These are phyloP conservation scores for Nothocercus julius DNA, from an alignment of 2,113 vertebrate species.

Conservation along the genomic window DNA sequence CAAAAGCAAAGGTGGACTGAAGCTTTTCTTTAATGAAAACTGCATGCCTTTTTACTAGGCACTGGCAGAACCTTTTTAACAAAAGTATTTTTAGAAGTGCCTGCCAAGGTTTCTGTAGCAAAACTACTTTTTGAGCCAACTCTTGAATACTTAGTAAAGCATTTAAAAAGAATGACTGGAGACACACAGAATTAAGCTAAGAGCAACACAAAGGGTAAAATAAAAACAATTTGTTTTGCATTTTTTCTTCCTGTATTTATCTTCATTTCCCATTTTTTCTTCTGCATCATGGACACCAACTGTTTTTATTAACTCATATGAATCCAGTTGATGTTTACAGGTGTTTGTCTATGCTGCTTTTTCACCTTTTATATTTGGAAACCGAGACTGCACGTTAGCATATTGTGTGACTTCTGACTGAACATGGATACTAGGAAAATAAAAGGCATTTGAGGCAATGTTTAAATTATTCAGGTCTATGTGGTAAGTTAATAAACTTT, in stretches of 20 bases:
- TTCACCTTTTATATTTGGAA: background rate
- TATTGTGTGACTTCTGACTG: background rate
- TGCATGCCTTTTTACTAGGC: background rate
- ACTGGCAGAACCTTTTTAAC: background rate
- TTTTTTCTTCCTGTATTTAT: background rate
- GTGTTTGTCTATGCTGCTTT: background rate
- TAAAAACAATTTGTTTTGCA: background rate
- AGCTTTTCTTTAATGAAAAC: background rate
- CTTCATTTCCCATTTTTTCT: background rate
- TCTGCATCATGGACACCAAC: background rate
- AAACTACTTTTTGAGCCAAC: conserved; percentile 6
- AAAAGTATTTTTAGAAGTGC: background rate
- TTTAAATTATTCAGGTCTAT: background rate
- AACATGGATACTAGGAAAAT: background rate
- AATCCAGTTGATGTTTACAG: background rate
- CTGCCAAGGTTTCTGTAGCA: background rate
- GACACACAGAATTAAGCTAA: background rate
- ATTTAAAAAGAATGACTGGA: background rate
- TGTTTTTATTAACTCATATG: background rate
- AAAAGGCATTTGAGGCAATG: background rate
- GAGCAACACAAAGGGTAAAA: background rate
- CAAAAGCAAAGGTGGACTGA: background rate
- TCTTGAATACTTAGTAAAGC: background rate
- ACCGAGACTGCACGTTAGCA: background rate
- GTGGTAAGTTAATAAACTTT: background rate